These are phyloP conservation scores for Hirtodrosophila trivittata DNA, from an alignment of 2,888 invertebrate species.

Conservation along the genomic window DNA sequence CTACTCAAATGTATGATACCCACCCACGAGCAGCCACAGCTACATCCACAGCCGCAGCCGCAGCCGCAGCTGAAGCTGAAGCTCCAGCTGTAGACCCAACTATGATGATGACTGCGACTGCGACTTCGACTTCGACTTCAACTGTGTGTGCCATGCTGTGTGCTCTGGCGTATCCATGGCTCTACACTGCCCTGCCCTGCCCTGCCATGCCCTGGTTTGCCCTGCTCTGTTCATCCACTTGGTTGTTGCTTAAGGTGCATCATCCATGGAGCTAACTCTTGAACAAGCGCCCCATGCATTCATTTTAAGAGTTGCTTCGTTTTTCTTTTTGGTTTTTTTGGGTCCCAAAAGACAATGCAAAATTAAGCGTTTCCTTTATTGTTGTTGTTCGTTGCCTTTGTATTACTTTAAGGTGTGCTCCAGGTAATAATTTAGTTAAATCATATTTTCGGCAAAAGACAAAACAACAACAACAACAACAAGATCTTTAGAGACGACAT, in stretches of 20 bases:
- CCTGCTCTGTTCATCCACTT: conserved; percentile 39
- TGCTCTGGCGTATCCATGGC: conserved; percentile 1
- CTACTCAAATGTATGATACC: conserved; percentile 83
- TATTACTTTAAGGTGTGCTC: conserved; percentile 83
- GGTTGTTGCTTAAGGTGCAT: conserved; percentile 60
- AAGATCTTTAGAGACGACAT: conserved; percentile 17
- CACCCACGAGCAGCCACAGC: conserved; percentile 80
- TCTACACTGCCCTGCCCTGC: conserved; percentile 35
- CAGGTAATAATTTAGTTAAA: conserved; percentile 83
- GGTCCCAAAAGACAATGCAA: conserved; percentile 75
- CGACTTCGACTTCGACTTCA: conserved; percentile 11
- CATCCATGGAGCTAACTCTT: conserved; percentile 55
- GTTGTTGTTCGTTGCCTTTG: conserved; percentile 76
- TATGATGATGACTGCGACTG: conserved; percentile 12
- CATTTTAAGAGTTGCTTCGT: conserved; percentile 53
- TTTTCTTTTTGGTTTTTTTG: conserved; percentile 36
- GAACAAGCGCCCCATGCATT: conserved; percentile 66
- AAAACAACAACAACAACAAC: conserved; percentile 31
- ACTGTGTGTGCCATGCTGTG: conserved; percentile 32
- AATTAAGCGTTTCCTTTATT: conserved; percentile 80
- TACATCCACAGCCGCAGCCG: conserved; percentile 79
- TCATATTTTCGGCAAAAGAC: conserved; percentile 74
- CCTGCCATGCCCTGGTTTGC: conserved; percentile 32
- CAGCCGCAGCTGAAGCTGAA: conserved; percentile 2
- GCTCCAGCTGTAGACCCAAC: not conserved